Base-by-base conservation (phyloP, 1,140 invertebrate genomes). In the Drosophila teissieri region DNA sequence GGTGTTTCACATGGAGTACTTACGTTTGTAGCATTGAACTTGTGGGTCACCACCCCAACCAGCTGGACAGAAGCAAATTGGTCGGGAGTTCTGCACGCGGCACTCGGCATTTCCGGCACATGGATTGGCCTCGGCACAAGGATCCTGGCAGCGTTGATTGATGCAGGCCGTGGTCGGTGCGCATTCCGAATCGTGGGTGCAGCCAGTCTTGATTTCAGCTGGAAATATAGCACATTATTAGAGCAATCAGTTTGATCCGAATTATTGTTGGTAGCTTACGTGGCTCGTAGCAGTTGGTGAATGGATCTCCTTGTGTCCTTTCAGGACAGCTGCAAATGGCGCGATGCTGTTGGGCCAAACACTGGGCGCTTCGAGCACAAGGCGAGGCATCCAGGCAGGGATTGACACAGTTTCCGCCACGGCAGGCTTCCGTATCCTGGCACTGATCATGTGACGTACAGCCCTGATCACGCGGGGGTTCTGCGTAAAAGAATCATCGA, bases 11-110 rank as follows among this genome's bases (percentile, higher is more conserved):
- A 0, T 10, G 10, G 7, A 6, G 31, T 31, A 94, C 95, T 95
- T 95, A 97, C 97, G 96, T 94, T 96, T 97, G 92, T 96, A 97
- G 82, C 97, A 98, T 78, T 95, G 94, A 7, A 95, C 91, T 92
- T 97, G 95, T 36, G 97, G 97, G 93, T 98, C 96, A 74, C 97
- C 97, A 53, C 96, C 96, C 92, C 96, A 97, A 44, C 96, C 96
- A 46, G 95, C 94, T 24, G 96, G 96, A 92, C 97, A 98, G 70
- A 94, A 94, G 86, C 97, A 98, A 10, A 94, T 95, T 4, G 97
- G 96, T 78, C 96, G 94, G 86, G 97, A 96, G 72, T 95, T 93
- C 19, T 93, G 93, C 0, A 96, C 95, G 14, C 95, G 92, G 81
- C 97, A 98, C 55, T 96, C 94, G 0, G 97, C 96, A 73, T 96